Percentiles rank a stretch among this genome's conserved stretches.
These are phyloP conservation scores for Merops nubicus DNA, from an alignment of 2,113 vertebrate genomes.

Conservation along the genomic window DNA sequence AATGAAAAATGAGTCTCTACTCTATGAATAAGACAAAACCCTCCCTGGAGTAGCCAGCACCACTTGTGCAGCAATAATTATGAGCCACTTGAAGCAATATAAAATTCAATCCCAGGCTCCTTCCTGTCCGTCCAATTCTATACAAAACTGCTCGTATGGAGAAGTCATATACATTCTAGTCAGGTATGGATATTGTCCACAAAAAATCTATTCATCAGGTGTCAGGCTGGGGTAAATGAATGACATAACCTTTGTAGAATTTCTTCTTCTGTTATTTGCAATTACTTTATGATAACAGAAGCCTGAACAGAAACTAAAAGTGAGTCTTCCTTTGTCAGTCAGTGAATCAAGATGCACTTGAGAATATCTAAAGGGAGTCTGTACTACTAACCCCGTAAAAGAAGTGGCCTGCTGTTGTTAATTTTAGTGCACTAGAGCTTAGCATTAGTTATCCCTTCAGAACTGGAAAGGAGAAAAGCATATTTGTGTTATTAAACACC, in stretches of 20 bases:
- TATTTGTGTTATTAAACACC: background rate
- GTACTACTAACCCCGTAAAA: background rate
- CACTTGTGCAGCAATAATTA: background rate
- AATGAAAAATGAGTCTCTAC: background rate
- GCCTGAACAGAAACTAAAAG: background rate
- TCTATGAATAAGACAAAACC: background rate
- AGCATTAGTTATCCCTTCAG: background rate
- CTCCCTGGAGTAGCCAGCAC: background rate
- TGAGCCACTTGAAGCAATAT: background rate
- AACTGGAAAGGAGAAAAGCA: background rate
- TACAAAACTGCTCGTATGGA: background rate
- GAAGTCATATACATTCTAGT: background rate
- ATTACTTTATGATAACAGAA: background rate
- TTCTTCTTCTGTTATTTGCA: background rate
- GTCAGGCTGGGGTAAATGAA: background rate
- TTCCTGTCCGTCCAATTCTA: background rate
- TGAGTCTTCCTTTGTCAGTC: background rate
- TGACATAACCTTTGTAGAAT: background rate
- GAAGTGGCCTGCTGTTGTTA: background rate
- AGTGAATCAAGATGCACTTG: background rate
- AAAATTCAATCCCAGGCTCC: background rate
- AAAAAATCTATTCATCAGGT: background rate
- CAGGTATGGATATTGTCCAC: background rate
- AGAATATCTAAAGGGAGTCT: background rate
- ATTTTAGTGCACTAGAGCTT: background rate